Percentiles rank a stretch among this genome's conserved stretches.
Conservation (phyloP, 2,113 vertebrate genomes). For the Podocnemis expansa region DNA sequence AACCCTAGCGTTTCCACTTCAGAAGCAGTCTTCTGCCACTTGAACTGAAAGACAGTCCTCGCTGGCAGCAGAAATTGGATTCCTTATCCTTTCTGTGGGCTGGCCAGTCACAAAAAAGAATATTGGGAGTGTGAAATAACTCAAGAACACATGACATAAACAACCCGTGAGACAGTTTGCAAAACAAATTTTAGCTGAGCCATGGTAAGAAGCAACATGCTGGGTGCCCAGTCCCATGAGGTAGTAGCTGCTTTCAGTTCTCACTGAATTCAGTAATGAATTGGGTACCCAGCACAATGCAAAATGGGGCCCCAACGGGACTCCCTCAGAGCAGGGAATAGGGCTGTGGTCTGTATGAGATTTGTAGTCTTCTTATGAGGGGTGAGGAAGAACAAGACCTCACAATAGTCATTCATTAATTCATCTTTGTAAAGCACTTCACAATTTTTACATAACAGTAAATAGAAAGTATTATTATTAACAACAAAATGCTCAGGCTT, state of each 20-base stretch:
- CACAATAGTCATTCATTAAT: constrained; percentile 10
- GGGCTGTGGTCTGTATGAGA: background rate
- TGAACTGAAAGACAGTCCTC: background rate
- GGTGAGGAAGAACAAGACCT: background rate
- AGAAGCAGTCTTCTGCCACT: background rate
- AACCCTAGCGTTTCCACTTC: background rate
- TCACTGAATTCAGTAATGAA: background rate
- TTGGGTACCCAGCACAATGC: background rate
- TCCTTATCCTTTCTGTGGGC: rapidly evolving
- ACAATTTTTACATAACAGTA: constrained; percentile 12
- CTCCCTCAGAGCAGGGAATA: background rate
- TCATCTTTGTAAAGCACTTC: constrained; percentile 9
- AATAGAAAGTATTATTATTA: constrained; percentile 20
- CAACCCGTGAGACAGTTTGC: rapidly evolving
- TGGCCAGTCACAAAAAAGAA: background rate
- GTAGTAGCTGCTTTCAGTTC: background rate
- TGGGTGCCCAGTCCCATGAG: background rate
- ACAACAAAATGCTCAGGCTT: constrained; percentile 13
- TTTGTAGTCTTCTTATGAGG: background rate
- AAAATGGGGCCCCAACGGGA: background rate
- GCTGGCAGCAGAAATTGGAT: background rate
- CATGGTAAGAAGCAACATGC: rapidly evolving
- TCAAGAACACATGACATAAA: background rate
- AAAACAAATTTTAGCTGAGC: background rate
- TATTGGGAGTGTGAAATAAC: background rate